Base-by-base conservation (phyloP, 2,113 vertebrate genomes). In the Perccottus glenii region DNA sequence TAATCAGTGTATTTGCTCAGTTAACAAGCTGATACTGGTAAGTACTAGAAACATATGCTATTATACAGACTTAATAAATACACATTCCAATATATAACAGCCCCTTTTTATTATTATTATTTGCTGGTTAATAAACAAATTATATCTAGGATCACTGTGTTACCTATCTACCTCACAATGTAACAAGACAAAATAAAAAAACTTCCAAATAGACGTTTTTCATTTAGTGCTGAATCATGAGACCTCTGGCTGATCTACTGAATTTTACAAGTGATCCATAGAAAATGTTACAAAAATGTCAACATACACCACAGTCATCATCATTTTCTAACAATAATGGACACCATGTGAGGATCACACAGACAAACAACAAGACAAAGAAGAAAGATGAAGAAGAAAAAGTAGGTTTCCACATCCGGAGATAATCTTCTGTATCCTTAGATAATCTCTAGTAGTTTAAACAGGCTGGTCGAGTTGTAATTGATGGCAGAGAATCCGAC, bases 361-460 rank as follows among this genome's bases (percentile, higher is more conserved):
- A 72, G 71, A 64, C 52, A 69, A 65, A 60, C 68, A 64, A 72
- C 65, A 33, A 76, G 83, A 65, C 69, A 32, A 57, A 75, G 63
- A 60, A 77, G 2, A 46, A 82, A 65, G 68, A 83, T 70, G 73
- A 75, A 69, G 67, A 77, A 72, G 75, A 72, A 75, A 85, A 85
- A 89, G 84, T 89, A 85, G 62, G 81, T 80, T 86, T 72, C 73
- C 64, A 70, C 74, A 85, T 90, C 88, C 79, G 71, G 81, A 84
- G 86, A 88, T 87, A 88, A 91, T 91, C 82, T 86, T 62, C 78
- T 79, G 70, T 84, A 84, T 91, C 85, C 80, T 80, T 66, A 87
- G 75, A 81, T 75, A 82, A 83, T 85, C 85, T 85, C 86, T 82
- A 64, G 72, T 76, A 69, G 70, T 52, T 87, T 83, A 85, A 67